Conservation (phyloP, 2,888 invertebrate species). For the Drosophila meridionalis region DNA sequence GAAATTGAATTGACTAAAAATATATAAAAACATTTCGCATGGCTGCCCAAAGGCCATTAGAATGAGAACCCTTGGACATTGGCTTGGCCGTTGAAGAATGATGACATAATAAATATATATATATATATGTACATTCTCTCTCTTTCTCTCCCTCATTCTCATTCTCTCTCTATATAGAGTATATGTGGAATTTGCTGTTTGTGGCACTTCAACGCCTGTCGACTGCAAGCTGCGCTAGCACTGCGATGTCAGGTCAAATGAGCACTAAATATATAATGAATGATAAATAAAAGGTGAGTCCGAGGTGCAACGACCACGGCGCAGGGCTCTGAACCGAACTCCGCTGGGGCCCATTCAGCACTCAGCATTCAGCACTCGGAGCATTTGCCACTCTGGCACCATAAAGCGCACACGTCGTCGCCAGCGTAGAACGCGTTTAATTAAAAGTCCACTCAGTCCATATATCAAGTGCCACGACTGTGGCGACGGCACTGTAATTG, state of each 20-base stretch:
- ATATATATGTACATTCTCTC: not conserved
- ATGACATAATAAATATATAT: constrained; percentile 22
- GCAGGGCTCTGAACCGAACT: constrained; percentile 1
- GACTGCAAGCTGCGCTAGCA: constrained; percentile 51
- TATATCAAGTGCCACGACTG: not conserved
- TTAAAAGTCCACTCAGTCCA: constrained; percentile 52
- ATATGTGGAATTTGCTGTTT: not conserved
- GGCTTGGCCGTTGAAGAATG: not conserved
- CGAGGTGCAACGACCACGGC: constrained; percentile 19
- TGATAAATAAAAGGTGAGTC: constrained; percentile 25
- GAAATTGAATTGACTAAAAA: not conserved
- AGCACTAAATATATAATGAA: constrained; percentile 51
- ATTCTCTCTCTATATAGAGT: not conserved
- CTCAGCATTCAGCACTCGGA: constrained; percentile 11
- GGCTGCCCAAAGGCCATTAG: not conserved
- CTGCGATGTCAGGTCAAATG: constrained; percentile 75
- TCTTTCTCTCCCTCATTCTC: no score
- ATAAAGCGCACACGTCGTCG: constrained; percentile 32
- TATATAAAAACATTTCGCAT: not conserved
- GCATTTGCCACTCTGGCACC: constrained; percentile 36
- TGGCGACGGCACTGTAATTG: not conserved
- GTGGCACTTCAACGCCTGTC: constrained; percentile 62
- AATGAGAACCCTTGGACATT: not conserved
- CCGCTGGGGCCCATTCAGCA: constrained; percentile 12
- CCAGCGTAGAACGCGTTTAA: constrained; percentile 40